phyloP scores from a whole-genome alignment of 2,888 invertebrate genomes.

The Athrips mouffetella region DNA sequence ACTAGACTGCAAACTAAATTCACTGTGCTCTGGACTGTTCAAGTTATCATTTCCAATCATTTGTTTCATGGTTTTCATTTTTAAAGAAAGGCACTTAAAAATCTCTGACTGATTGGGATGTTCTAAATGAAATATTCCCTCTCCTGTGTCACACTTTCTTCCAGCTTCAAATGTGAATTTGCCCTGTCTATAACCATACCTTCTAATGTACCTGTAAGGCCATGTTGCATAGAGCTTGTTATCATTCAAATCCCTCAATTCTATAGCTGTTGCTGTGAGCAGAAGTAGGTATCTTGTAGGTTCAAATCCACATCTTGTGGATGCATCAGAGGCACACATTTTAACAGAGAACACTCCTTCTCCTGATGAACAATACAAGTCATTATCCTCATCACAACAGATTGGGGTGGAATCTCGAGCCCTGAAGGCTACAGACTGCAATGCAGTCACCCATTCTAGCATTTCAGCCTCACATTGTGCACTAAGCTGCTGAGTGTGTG shows the following conservation, averaged over 20 bases:
- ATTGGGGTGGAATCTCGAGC: conserved; percentile 79
- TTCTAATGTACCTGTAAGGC: conserved; percentile 90
- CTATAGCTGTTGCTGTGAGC: conserved; percentile 86
- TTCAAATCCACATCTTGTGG: conserved; percentile 85
- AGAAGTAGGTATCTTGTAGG: conserved; percentile 84
- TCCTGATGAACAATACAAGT: conserved; percentile 91
- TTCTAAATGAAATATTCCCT: conserved; percentile 88
- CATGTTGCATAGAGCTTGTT: conserved; percentile 84
- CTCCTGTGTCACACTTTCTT: conserved; percentile 90
- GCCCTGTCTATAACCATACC: conserved; percentile 91
- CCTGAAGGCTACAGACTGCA: conserved; percentile 90
- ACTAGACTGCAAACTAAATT: conserved; percentile 84
- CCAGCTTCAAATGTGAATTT: conserved; percentile 94
- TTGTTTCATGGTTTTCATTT: conserved; percentile 93
- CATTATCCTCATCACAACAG: conserved; percentile 90
- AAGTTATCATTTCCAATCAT: conserved; percentile 84
- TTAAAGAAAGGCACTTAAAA: conserved; percentile 87
- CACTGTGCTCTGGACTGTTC: conserved; percentile 83
- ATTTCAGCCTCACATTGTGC: conserved; percentile 82
- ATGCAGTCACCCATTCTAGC: conserved; percentile 86
- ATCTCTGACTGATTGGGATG: conserved; percentile 91
- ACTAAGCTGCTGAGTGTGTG: conserved; percentile 81
- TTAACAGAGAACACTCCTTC: conserved; percentile 89
- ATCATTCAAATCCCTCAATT: conserved; percentile 82
- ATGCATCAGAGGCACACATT: conserved; percentile 87